Evolutionary conservation across 2,888 invertebrate species (phyloP).

Genomic region (Dicyrtomina minuta): DNA sequence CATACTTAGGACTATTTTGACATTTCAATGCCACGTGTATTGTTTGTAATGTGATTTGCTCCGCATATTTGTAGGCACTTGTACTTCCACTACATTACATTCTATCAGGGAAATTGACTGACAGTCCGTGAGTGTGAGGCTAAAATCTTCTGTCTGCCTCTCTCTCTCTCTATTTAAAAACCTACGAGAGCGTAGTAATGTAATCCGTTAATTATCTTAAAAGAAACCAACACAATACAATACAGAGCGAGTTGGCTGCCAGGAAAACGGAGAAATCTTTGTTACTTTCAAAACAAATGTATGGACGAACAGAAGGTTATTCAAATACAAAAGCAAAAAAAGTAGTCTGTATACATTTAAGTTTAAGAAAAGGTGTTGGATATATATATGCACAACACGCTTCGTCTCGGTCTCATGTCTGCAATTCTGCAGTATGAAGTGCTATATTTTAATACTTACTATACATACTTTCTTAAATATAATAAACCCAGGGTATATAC

Average conservation of each 20-base stretch:
- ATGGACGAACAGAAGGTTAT: conserved; percentile 7
- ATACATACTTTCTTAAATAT: no score
- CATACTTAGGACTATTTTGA: no score
- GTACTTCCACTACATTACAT: no score
- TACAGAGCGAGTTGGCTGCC: background rate
- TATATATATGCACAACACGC: background rate
- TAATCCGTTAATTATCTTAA: conserved; percentile 17
- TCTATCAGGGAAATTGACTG: no score
- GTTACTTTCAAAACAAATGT: background rate
- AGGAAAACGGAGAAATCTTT: background rate
- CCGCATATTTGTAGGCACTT: no score
- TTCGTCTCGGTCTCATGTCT: background rate
- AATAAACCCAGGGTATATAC: no score
- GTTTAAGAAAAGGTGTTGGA: background rate
- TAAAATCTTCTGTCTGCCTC: no score
- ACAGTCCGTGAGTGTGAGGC: no score
- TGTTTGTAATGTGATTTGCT: no score
- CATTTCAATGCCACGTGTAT: no score
- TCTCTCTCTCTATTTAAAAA: background rate
- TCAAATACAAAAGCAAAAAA: conserved; percentile 2
- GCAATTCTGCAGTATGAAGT: no score
- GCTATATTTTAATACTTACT: no score
- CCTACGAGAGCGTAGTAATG: background rate
- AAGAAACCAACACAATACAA: conserved; percentile 14
- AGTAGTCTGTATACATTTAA: background rate